These are phyloP conservation scores for Helogale parvula DNA, from an alignment of 2,113 vertebrate species.

Conservation along the genomic window DNA sequence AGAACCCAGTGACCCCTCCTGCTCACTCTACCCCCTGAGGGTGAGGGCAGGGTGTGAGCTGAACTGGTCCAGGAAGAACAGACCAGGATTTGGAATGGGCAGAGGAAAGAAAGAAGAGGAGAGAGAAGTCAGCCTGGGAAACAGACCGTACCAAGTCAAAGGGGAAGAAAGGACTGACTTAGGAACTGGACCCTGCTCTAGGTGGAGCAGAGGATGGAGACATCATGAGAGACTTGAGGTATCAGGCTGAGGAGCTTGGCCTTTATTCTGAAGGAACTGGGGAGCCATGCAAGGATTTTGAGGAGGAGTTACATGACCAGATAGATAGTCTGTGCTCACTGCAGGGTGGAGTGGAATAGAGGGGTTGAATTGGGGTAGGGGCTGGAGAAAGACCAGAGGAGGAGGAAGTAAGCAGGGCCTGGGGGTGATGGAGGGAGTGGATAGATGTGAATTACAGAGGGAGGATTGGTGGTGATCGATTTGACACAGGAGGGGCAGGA, in stretches of 20 bases:
- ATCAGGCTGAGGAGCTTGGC: neutral
- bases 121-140: neutral
- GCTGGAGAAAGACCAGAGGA: neutral
- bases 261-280: neutral
- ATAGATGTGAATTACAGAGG: neutral
- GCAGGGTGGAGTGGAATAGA: neutral
- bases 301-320: neutral
- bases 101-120: neutral
- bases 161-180: neutral
- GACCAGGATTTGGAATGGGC: neutral
- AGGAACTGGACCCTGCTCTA: neutral
- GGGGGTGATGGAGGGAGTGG: neutral
- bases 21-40: neutral
- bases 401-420: neutral
- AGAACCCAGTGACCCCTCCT: neutral
- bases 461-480: neutral
- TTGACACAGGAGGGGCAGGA: neutral
- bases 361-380: neutral
- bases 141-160: neutral
- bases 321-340: neutral
- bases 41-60: neutral
- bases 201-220: neutral
- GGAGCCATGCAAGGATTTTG: neutral
- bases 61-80: neutral
- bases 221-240: neutral